Percentiles rank a stretch among this genome's conserved stretches.
phyloP scores from a whole-genome alignment of 2,888 invertebrate species.

The Lottia scabra region DNA sequence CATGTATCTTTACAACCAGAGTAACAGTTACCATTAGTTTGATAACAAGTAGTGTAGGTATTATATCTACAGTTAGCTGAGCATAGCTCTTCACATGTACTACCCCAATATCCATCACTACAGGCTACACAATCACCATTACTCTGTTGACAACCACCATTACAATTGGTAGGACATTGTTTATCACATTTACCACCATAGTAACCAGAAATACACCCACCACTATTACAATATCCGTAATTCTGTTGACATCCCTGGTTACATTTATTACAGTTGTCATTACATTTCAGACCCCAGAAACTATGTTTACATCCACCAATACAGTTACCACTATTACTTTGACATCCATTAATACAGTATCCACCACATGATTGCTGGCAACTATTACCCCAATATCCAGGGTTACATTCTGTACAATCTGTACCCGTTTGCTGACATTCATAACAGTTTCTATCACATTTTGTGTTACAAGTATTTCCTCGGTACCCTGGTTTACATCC shows the following conservation, averaged over 20 bases:
- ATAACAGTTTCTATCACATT: slow-evolving; percentile 5
- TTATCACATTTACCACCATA: slow-evolving; percentile 7
- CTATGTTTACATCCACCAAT: no score
- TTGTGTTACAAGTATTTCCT: background rate
- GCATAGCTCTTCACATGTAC: background rate
- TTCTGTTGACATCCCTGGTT: no score
- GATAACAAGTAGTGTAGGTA: no score
- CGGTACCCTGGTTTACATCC: background rate
- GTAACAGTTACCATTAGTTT: no score
- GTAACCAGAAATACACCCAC: background rate
- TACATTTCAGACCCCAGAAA: slow-evolving; percentile 9
- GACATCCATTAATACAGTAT: slow-evolving; percentile 13
- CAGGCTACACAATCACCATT: slow-evolving; percentile 10
- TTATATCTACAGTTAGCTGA: no score
- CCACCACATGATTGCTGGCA: no score
- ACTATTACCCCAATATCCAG: no score
- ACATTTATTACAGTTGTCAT: background rate
- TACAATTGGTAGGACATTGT: slow-evolving; percentile 11
- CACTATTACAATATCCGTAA: no score
- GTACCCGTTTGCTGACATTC: no score
- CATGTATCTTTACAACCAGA: no score
- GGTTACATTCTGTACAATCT: no score
- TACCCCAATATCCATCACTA: no score
- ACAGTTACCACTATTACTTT: background rate
- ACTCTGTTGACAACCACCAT: slow-evolving; percentile 8